Base-by-base conservation (phyloP, 2,113 vertebrate genomes). In the Anolis carolinensis region DNA sequence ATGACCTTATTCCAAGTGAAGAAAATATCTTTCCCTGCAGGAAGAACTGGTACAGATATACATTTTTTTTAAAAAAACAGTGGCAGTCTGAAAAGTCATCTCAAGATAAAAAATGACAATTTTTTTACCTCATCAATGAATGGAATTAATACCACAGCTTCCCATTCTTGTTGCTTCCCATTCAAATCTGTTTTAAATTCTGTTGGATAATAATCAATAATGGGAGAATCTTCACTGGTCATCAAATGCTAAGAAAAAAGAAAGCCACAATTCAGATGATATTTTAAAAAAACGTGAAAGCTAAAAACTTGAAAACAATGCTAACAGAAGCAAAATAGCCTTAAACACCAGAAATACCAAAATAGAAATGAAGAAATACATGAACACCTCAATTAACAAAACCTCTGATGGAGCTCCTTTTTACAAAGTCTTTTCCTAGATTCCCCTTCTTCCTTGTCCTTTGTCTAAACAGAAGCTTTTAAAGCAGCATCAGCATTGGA, bases 161-260 rank as follows among this genome's bases (percentile, higher is more conserved):
- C 99, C 99, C 98, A 99, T 76, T 99, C 99, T 90, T 99, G 99
- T 91, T 99, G 98, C 89, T 99, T 99, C 79, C 98, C 99, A 89
- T 99, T 99, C 59, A 99, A 96, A 93, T 99, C 98, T 1, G 98
- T 99, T 96, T 98, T 98, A 94, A 99, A 99, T 95, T 99, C 98
- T 3, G 95, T 93, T 67, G 99, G 99, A 93, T 99, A 99, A 92
- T 98, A 99, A 91, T 99, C 98, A 88, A 99, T 97, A 89, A 99
- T 99, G 78, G 98, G 94, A 1, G 99, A 99, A 20, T 95, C 96
- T 89, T 97, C 95, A 87, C 96, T 97, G 36, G 94, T 98, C 99
- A 99, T 99, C 94, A 99, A 96, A 92, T 97, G 96, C 99, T 99
- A 92, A 55, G 36, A 90, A 94, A 94, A 92, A 91, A 7, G 93